Evolutionary conservation across 2,113 vertebrate species (phyloP), one percentile per base, ranked within the genome.

Genomic region (Psittacara wagleri): DNA sequence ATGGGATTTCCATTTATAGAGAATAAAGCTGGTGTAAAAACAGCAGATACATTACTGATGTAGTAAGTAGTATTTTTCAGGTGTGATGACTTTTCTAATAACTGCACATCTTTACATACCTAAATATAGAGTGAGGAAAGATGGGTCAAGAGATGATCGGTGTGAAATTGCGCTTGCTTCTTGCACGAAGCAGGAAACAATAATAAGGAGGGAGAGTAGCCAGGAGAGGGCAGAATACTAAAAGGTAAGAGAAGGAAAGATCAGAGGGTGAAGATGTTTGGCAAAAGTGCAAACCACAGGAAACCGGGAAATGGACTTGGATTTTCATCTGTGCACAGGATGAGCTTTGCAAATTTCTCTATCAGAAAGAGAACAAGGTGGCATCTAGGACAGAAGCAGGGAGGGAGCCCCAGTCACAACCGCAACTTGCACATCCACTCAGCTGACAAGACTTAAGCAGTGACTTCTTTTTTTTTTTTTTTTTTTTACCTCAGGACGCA

Each of bases 221-320:
- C 95, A 93, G 94, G 87, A 96, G 95, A 96, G 96, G 95, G 96
- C 95, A 97, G 94, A 95, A 73, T 95, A 49, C 33, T 81, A 90
- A 96, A 95, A 88, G 94, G 94, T 54, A 88, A 85, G 19, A 78
- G 35, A 91, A n/a, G 13, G 52, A 23, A 72, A 51, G 37, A 9
- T 9, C 2, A 10, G 29, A 51, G 28, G 2, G 6, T n/a, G 62
- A 66, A 62, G 57, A 12, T 43, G 23, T 31, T 33, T 62, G 44
- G 9, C 70, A 73, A 1, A 7, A 41, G 81, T 33, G 37, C 19
- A 83, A 82, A 28, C 3, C 54, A n/a, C 5, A 8, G 67, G 48
- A 35, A 73, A 73, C 57, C 3, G 22, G 62, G 48, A 33, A 78
- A 64, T 11, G 12, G 22, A 49, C 64, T 76, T 62, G 46, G 10